Base-by-base conservation (phyloP, 2,113 vertebrate genomes). In the Colinus virginianus region DNA sequence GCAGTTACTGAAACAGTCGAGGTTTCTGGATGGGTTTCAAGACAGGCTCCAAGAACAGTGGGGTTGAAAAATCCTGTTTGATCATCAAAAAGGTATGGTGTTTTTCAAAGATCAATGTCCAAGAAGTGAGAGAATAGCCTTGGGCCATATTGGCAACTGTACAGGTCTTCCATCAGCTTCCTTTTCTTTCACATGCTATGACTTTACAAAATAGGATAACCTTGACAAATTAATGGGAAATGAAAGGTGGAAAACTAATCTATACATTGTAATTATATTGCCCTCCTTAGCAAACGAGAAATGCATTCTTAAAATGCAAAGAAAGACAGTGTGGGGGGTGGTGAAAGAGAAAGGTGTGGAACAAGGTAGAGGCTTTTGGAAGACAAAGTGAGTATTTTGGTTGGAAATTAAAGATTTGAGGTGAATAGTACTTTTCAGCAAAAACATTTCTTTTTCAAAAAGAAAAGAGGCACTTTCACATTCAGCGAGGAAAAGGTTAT, bases 21-120 rank as follows among this genome's bases (percentile, higher is more conserved):
- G 48, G n/a, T 58, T 91, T 91, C 71, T 86, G 61, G 32, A 16
- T 74, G 51, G 11, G 59, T 88, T 91, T 91, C 84, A 86, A 51
- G 26, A 32, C 15, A 46, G 14, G 16, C 45, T 64, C 38, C 34
- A 82, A 43, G 59, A 91, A 78, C 7, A 51, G 15, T 18, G 43
- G 42, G 38, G 8, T 8, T 87, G 36, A 79, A 83, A 88, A 84
- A 61, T 40, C n/a, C 66, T 63, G 45, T 91, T 77, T 79, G 59
- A n/a, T 92, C 2, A 15, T 46, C 4, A 2, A 59, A 84, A 92
- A 69, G 20, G 42, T 38, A 78, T 0, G 1, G 26, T 56, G n/a
- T 18, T 90, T n/a, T 68, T 42, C 32, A 82, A 82, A 85, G 38
- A 36, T 59, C 32, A 42, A 17, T 30, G 76, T 81, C 43, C 46